Evolutionary conservation across 2,797 vertebrate genomes (phyloP), one percentile per base, ranked within the genome.

Genomic region (Poeciliopsis turneri): DNA sequence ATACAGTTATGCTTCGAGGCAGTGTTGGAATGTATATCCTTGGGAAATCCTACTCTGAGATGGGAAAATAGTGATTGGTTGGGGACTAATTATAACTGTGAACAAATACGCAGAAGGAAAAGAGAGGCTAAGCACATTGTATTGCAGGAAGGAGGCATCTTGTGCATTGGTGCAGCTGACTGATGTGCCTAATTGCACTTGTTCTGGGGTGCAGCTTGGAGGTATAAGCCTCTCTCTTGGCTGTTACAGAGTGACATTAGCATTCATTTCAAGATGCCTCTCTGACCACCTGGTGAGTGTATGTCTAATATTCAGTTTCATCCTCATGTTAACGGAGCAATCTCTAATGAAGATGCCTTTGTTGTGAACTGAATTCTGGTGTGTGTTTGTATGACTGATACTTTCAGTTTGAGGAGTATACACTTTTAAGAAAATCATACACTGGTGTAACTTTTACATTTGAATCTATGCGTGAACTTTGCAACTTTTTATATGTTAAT

Each of bases 271-370:
- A 41, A 57, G 59, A 73, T 33, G 57, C 72, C 30, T 49, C 57
- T 73, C 82, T 28, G 74, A 45, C 68, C 59, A 76, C 77, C 77
- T 76, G 41, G 68, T 39, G 68, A 76, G 73, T 39, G 39, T 64
- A 13, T 2, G 51, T 68, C 43, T 69, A 68, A 77, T 68, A 74
- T 83, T 83, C 78, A 74, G 51, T 69, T 76, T 79, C 70, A 70
- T 82, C 73, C 51, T 75, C 30, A 72, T 70, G 64, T 46, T 36
- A 79, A 79, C 69, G 18, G 1, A 47, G 36, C 41, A 68, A 30
- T 68, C 47, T 16, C 72, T 82, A 46, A 78, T 75, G 28, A 61
- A 39, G 64, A 23, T 4, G 33, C 43, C 64, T 28, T 78, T 74
- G 55, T 69, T 70, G 8, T 74, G 25, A 51, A 45, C 64, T 51